Evolutionary conservation across 2,797 vertebrate species (phyloP).

Genomic region (Cossypha niveicapilla): DNA sequence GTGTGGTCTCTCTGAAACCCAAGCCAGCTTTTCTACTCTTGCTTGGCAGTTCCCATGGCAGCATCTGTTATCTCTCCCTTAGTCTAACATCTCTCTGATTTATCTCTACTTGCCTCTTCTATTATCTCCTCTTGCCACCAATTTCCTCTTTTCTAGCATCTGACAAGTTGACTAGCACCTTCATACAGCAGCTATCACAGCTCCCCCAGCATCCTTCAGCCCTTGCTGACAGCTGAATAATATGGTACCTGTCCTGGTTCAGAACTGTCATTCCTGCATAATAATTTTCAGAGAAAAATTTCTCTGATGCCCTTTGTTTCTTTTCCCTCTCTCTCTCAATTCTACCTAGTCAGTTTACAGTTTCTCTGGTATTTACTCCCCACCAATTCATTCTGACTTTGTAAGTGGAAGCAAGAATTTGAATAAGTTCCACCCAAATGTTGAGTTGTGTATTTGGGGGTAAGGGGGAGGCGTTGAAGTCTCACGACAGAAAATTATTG

Average conservation of each 20-base stretch:
- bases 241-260: not conserved
- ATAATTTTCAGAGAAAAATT: not conserved
- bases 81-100: slow-evolving; percentile 18
- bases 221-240: slow-evolving; percentile 29
- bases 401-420: not conserved
- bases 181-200: not conserved
- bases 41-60: slow-evolving; percentile 47
- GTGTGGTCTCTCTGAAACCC: not conserved
- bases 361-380: not conserved
- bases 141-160: slow-evolving; percentile 23
- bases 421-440: not conserved
- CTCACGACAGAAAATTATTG: not conserved
- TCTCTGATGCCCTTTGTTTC: slow-evolving; percentile 6
- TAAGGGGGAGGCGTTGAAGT: not conserved
- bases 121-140: slow-evolving; percentile 55
- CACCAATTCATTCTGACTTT: not conserved
- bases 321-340: not conserved
- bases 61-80: slow-evolving; percentile 11
- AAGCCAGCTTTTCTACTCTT: not conserved
- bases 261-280: not conserved
- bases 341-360: not conserved
- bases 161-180: slow-evolving; percentile 41
- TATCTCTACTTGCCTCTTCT: slow-evolving; percentile 32
- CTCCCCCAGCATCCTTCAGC: not conserved
- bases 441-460: not conserved